Evolutionary conservation across 2,797 vertebrate species (phyloP), one percentile per base, ranked within the genome.

Genomic region (Antrozous pallidus): DNA sequence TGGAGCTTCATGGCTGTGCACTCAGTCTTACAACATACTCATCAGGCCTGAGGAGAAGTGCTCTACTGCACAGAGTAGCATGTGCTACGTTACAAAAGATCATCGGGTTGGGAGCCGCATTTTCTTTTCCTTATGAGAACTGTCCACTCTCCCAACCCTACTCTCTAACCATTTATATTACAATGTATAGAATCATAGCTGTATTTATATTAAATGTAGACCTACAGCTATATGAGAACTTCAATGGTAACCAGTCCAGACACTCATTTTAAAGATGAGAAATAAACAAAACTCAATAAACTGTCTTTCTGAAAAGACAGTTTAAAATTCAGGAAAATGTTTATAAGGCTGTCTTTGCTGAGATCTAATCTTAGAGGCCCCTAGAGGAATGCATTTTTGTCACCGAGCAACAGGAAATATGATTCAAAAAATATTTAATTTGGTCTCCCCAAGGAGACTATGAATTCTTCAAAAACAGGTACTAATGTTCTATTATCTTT

Each of bases 271-370:
- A 67, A 82, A 69, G 28, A 54, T 42, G 28, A 94, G 28, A 91
- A 88, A 70, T 26, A 86, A 93, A 63, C 13, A 86, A 90, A 92
- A 75, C 7, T n/a, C 49, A 84, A 45, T 24, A 77, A 90, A 93
- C 28, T 31, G 28, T 31, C 28, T 84, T 84, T 79, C 51, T 81
- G 38, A 31, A 74, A 80, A 56, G 38, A 47, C 20, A 71, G 58
- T 73, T 89, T 17, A 80, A 74, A 80, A 65, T 58, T n/a, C 18
- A 80, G 31, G 45, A 88, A 17, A 65, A 26, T 28, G 2, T 90
- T 90, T 63, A 47, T n/a, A 87, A 56, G 2, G 2, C 22, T 61
- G 24, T 81, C 22, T 74, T 79, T 16, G 13, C 8, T 33, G 58
- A n/a, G 18, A 26, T n/a, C 28, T 93, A 87, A 81, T 1, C n/a